A percentile compares a stretch with the other conserved stretches of the same genome.
phyloP scores from a whole-genome alignment of 2,888 invertebrate species.

The Limnephilus lunatus region DNA sequence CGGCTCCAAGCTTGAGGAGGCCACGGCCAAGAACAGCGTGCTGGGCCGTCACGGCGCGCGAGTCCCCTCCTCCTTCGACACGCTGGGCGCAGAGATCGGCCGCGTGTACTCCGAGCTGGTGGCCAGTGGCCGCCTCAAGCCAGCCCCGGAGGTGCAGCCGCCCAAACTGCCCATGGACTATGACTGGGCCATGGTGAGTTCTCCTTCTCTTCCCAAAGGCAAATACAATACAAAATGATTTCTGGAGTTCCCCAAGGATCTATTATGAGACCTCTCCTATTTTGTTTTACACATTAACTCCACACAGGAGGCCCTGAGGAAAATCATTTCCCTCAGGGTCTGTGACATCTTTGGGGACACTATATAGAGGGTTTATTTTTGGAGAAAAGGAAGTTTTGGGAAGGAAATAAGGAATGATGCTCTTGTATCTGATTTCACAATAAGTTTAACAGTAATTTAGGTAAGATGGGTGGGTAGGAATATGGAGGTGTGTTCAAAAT shows the following conservation, averaged over 20 bases:
- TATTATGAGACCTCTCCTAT: no score
- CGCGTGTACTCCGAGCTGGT: constrained; percentile 88
- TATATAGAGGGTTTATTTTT: no score
- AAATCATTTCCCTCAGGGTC: no score
- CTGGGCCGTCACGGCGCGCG: constrained; percentile 89
- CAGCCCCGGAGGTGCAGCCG: constrained; percentile 94
- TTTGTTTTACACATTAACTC: no score
- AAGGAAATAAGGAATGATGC: no score
- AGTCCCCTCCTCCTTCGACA: constrained; percentile 96
- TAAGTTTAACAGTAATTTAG: no score
- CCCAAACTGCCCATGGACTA: constrained; percentile 99
- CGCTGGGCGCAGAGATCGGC: constrained; percentile 87
- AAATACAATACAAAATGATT: background rate
- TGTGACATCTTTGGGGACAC: no score
- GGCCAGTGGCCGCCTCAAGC: constrained; percentile 88
- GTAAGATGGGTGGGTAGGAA: no score
- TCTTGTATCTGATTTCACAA: no score
- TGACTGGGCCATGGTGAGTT: constrained; percentile 92
- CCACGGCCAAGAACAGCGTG: constrained; percentile 93
- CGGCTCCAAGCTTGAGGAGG: constrained; percentile 95
- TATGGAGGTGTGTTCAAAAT: no score
- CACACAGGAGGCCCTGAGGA: no score
- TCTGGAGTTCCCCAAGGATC: background rate
- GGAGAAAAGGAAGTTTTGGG: no score
- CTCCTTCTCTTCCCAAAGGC: background rate